Conservation (phyloP, 1,140 invertebrate genomes). For the Notospermus geniculatus region DNA sequence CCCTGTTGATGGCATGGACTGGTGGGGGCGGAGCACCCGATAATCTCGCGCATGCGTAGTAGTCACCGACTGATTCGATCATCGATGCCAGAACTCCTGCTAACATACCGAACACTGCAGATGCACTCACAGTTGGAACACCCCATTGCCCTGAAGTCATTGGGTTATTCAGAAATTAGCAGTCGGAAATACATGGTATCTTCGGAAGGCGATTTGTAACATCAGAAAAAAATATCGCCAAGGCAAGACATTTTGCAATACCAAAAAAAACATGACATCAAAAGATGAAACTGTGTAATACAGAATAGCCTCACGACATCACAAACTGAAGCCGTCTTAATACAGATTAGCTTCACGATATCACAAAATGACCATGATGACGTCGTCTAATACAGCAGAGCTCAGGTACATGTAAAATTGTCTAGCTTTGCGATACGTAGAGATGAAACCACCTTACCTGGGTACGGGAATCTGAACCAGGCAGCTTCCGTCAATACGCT, state of each 20-base stretch:
- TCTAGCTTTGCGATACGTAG: neutral
- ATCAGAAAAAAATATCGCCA: too few species aligned
- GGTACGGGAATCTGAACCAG: conserved; percentile 85
- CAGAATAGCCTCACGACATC: too few species aligned
- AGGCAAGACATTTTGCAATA: too few species aligned
- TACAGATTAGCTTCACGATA: too few species aligned
- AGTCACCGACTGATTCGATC: conserved; percentile 51
- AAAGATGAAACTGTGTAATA: too few species aligned
- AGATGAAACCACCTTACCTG: conserved; percentile 60
- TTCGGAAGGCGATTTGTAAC: neutral
- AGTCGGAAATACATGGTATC: neutral
- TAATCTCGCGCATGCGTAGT: conserved; percentile 42
- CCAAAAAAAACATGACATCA: too few species aligned
- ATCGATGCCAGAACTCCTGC: conserved; percentile 45
- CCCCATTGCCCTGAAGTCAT: conserved; percentile 42
- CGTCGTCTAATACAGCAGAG: too few species aligned
- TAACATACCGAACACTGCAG: conserved; percentile 45
- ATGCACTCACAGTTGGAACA: conserved; percentile 39
- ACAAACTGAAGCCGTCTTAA: too few species aligned
- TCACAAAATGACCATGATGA: too few species aligned
- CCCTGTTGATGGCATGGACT: conserved; percentile 74
- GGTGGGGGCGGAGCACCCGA: conserved; percentile 70
- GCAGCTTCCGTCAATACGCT: conserved; percentile 71
- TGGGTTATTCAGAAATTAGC: neutral
- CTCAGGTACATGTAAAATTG: too few species aligned